Evolutionary conservation across 2,797 vertebrate species (phyloP).

Genomic region (Paguma larvata): DNA sequence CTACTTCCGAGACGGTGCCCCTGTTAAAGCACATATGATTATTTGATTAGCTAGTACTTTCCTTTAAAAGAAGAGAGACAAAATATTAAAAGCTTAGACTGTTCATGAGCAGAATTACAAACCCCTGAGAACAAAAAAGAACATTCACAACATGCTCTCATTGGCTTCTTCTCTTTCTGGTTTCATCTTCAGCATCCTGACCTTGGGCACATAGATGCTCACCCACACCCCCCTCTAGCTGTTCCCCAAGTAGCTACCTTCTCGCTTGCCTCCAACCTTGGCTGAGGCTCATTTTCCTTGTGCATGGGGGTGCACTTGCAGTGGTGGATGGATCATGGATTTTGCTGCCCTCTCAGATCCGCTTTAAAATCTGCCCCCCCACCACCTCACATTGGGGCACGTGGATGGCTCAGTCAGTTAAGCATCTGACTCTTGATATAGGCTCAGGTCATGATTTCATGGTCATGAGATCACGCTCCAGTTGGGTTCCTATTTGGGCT

Average conservation of each 20-base stretch:
- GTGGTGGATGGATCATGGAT: not conserved
- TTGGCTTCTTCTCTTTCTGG: not conserved
- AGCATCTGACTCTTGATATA: too few relatives aligned
- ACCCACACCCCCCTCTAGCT: not conserved
- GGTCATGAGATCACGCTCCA: too few relatives aligned
- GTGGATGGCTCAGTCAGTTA: too few relatives aligned
- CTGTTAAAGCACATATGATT: too few relatives aligned
- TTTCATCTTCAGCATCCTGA: not conserved
- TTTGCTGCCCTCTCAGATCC: not conserved
- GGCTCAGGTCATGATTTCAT: too few relatives aligned
- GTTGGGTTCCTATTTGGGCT: too few relatives aligned
- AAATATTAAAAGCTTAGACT: not conserved
- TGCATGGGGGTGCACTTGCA: not conserved
- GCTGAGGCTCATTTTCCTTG: not conserved
- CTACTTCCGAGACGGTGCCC: too few relatives aligned
- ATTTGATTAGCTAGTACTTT: not conserved
- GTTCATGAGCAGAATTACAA: not conserved
- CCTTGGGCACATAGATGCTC: not conserved
- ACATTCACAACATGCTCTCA: not conserved
- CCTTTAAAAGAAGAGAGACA: not conserved
- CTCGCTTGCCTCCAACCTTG: not conserved
- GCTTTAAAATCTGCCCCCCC: not conserved
- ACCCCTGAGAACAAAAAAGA: not conserved
- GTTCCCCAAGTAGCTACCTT: not conserved
- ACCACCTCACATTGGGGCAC: too few relatives aligned